Evolutionary conservation across 2,888 invertebrate genomes (phyloP).

Genomic region (Tetramorium bicarinatum): DNA sequence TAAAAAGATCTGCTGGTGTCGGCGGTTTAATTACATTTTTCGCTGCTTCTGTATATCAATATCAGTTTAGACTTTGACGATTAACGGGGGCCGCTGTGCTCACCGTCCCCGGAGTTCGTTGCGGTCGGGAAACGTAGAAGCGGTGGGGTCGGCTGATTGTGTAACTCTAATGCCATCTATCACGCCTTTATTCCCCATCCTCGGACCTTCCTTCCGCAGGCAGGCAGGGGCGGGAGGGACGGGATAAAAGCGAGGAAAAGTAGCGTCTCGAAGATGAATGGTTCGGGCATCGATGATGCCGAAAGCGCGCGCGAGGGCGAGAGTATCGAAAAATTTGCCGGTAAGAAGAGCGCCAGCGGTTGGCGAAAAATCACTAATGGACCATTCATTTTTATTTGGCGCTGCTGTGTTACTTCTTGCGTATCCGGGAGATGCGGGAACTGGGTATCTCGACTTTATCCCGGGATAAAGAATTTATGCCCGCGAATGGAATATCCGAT

Average conservation of each 20-base stretch:
- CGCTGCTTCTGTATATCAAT: constrained; percentile 76
- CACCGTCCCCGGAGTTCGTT: constrained; percentile 64
- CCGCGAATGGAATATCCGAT: constrained; percentile 49
- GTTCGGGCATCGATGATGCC: constrained; percentile 71
- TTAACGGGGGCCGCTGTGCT: constrained; percentile 71
- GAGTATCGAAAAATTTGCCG: constrained; percentile 66
- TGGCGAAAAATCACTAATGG: constrained; percentile 67
- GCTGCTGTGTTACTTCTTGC: constrained; percentile 63
- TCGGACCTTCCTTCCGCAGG: constrained; percentile 63
- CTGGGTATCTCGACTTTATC: constrained; percentile 37
- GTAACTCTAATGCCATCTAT: constrained; percentile 82
- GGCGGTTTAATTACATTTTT: constrained; percentile 79
- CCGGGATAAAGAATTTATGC: constrained; percentile 53
- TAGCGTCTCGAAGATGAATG: constrained; percentile 78
- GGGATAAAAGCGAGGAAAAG: constrained; percentile 61
- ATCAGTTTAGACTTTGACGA: constrained; percentile 80
- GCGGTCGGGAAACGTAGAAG: constrained; percentile 61
- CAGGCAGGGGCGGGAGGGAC: constrained; percentile 40
- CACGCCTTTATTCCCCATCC: constrained; percentile 80
- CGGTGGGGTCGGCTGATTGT: constrained; percentile 77
- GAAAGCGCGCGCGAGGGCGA: constrained; percentile 48
- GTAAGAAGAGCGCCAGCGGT: constrained; percentile 48
- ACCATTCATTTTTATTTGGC: constrained; percentile 73
- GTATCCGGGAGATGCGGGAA: constrained; percentile 21
- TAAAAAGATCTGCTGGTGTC: constrained; percentile 30